Percentiles rank a stretch among this genome's conserved stretches.
phyloP scores from a whole-genome alignment of 2,888 invertebrate species.

The Fissipunctia ypsillon region DNA sequence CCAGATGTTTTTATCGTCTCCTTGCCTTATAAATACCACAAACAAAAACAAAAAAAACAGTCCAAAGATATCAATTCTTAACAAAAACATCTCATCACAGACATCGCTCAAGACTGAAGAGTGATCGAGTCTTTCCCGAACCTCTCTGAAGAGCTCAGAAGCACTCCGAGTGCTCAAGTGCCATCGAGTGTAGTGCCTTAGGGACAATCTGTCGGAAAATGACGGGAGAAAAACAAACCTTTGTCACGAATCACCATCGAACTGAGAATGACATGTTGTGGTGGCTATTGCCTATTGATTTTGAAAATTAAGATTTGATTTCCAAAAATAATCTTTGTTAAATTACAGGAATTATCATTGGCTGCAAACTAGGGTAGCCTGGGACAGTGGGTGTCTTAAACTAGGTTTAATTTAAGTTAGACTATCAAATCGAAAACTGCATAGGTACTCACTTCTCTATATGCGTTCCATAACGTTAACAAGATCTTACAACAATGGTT shows the following conservation, averaged over 20 bases:
- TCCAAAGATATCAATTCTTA: conserved; percentile 49
- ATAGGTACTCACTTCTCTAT: not conserved
- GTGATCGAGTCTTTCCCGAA: conserved; percentile 71
- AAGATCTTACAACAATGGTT: not conserved
- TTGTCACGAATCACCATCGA: conserved; percentile 71
- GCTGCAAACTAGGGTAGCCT: not conserved
- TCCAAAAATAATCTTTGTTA: not conserved
- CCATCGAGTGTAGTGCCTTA: conserved; percentile 71
- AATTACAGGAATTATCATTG: not conserved
- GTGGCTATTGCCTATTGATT: conserved; percentile 27
- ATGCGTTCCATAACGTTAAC: not conserved
- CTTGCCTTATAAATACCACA: not conserved
- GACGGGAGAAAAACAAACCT: conserved; percentile 85
- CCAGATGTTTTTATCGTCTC: not conserved
- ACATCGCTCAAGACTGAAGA: conserved; percentile 40
- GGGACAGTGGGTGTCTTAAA: not conserved
- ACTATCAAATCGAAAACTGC: not conserved
- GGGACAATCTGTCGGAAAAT: conserved; percentile 81
- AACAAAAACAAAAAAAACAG: conserved; percentile 26
- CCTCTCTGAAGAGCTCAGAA: conserved; percentile 61
- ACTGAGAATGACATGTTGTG: conserved; percentile 60
- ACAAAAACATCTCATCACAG: conserved; percentile 60
- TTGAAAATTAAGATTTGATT: not conserved
- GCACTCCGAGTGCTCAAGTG: conserved; percentile 62
- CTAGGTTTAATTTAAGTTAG: not conserved